These are phyloP conservation scores for Solen grandis DNA, from an alignment of 1,140 invertebrate genomes.

Conservation along the genomic window DNA sequence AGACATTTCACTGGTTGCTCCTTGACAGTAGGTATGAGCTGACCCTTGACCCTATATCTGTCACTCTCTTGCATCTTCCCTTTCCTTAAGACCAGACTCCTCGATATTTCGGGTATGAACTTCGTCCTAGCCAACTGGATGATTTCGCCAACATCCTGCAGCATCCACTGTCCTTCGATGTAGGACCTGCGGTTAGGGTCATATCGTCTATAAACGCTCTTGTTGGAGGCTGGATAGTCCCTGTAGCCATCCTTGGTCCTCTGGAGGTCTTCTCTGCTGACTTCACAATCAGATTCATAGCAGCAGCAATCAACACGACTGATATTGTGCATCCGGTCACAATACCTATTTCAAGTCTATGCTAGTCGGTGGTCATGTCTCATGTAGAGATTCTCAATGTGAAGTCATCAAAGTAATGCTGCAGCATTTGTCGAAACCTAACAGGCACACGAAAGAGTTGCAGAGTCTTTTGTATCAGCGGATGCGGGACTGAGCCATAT, in stretches of 20 bases:
- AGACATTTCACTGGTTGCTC: background rate
- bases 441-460: conserved; percentile 37
- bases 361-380: conserved; percentile 39
- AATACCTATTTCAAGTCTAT: conserved; percentile 40
- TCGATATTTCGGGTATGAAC: conserved; percentile 31
- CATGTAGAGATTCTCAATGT: conserved; percentile 2
- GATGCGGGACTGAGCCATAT: conserved; percentile 47
- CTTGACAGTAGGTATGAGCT: conserved; percentile 16
- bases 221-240: conserved; percentile 16
- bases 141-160: conserved; percentile 20
- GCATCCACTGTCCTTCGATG: conserved; percentile 21
- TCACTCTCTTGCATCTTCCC: conserved; percentile 17
- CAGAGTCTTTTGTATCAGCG: conserved; percentile 27
- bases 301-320: conserved; percentile 32
- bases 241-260: conserved; percentile 6
- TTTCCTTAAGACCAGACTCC: conserved; percentile 26
- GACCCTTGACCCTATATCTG: background rate
- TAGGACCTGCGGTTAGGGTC: conserved; percentile 26
- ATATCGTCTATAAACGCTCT: conserved; percentile 54
- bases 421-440: background rate
- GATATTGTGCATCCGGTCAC: conserved; percentile 54
- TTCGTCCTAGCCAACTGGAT: conserved; percentile 31
- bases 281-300: conserved; percentile 48
- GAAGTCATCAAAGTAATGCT: no score
- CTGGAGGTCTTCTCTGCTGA: conserved; percentile 22